A percentile compares a stretch with the other conserved stretches of the same genome.
Evolutionary conservation across 2,888 invertebrate genomes (phyloP).

Genomic region (Dynastes hyllus): DNA sequence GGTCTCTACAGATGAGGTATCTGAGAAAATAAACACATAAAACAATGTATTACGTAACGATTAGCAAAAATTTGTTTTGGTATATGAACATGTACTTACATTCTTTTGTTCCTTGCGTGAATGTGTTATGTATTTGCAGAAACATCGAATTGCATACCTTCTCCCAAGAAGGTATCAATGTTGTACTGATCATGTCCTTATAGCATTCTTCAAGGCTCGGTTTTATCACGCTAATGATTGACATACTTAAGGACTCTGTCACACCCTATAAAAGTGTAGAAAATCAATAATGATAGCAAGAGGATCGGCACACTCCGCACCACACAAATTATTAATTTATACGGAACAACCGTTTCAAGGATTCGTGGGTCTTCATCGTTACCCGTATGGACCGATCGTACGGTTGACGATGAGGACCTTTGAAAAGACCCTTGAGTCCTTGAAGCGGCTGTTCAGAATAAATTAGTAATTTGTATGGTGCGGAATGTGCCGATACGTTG

Average conservation of each 20-base stretch:
- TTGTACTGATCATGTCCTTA: conserved; percentile 83
- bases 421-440: too few species aligned
- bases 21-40: conserved; percentile 58
- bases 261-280: conserved; percentile 74
- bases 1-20: conserved; percentile 69
- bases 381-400: too few species aligned
- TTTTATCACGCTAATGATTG: conserved; percentile 81
- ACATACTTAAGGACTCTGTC: conserved; percentile 82
- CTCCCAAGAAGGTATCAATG: conserved; percentile 90
- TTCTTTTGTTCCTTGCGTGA: conserved; percentile 91
- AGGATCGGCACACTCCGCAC: too few species aligned
- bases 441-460: too few species aligned
- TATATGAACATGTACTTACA: conserved; percentile 76
- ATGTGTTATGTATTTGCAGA: conserved; percentile 90
- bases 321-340: too few species aligned
- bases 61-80: too few species aligned
- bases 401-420: too few species aligned
- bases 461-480: too few species aligned
- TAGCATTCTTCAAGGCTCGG: conserved; percentile 85
- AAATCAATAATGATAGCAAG: background rate
- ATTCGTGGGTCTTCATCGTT: too few species aligned
- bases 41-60: too few species aligned
- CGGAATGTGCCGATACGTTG: too few species aligned
- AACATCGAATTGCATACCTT: conserved; percentile 90
- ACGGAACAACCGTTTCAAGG: too few species aligned